Evolutionary conservation across 2,888 invertebrate genomes (phyloP).

Genomic region (Drosophila mimetica): DNA sequence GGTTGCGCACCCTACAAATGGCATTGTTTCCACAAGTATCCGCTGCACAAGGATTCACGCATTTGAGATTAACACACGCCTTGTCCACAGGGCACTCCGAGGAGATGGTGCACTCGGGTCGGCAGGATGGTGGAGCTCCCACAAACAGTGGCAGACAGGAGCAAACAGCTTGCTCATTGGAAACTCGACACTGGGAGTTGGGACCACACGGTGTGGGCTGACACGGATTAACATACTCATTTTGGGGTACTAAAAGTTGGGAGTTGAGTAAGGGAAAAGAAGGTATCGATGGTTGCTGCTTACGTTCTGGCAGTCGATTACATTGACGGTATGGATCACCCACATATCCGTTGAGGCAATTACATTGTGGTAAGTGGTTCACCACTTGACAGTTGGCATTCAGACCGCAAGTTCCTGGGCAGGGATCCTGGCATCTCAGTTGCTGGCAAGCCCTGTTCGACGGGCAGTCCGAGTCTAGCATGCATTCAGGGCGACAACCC

Average conservation of each 20-base stretch:
- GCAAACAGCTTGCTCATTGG: constrained; percentile 90
- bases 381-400: constrained; percentile 90
- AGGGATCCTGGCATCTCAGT: constrained; percentile 91
- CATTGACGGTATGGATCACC: constrained; percentile 91
- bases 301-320: constrained; percentile 86
- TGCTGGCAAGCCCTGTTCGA: constrained; percentile 89
- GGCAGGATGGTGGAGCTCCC: constrained; percentile 90
- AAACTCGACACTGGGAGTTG: constrained; percentile 90
- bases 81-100: constrained; percentile 90
- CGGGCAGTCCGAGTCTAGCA: constrained; percentile 89
- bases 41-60: constrained; percentile 90
- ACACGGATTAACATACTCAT: constrained; percentile 86
- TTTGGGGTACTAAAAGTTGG: constrained; percentile 74
- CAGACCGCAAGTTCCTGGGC: constrained; percentile 91
- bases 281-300: constrained; percentile 69
- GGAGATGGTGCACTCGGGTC: constrained; percentile 91
- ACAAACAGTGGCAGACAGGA: constrained; percentile 90
- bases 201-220: constrained; percentile 90
- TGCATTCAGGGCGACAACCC: constrained; percentile 90
- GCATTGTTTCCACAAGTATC: constrained; percentile 88
- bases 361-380: constrained; percentile 89
- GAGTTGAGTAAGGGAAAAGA: constrained; percentile 2
- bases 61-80: constrained; percentile 91
- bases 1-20: constrained; percentile 90
- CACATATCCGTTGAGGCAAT: constrained; percentile 89